phyloP scores from a whole-genome alignment of 2,888 invertebrate genomes.

The Corythucha ciliata region DNA sequence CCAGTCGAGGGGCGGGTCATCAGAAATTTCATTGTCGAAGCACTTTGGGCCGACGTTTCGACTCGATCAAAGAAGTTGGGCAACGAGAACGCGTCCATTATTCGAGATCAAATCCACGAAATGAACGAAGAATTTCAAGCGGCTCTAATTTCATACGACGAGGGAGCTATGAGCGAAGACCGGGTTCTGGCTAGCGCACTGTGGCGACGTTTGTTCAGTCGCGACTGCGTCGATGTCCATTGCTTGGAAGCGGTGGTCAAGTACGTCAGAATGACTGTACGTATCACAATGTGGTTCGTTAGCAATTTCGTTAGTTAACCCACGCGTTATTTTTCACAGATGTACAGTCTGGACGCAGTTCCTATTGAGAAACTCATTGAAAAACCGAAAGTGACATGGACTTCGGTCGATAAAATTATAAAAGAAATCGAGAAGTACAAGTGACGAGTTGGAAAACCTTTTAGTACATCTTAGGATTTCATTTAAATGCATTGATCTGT shows the following conservation, averaged over 20 bases:
- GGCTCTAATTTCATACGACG: slow-evolving; percentile 74
- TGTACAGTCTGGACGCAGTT: too few relatives aligned
- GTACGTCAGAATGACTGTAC: slow-evolving; percentile 68
- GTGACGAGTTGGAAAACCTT: too few relatives aligned
- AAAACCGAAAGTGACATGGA: too few relatives aligned
- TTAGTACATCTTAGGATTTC: too few relatives aligned
- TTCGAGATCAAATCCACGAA: slow-evolving; percentile 54
- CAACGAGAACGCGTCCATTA: slow-evolving; percentile 51
- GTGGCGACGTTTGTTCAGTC: slow-evolving; percentile 73
- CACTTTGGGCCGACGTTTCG: slow-evolving; percentile 75
- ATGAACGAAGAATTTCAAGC: slow-evolving; percentile 76
- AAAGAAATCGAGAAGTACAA: too few relatives aligned
- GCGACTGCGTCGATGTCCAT: slow-evolving; percentile 53
- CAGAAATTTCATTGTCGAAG: slow-evolving; percentile 64
- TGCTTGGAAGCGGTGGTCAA: slow-evolving; percentile 60
- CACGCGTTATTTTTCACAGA: too few relatives aligned
- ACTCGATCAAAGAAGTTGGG: slow-evolving; percentile 63
- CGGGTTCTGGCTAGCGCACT: slow-evolving; percentile 67
- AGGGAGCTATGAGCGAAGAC: slow-evolving; percentile 70
- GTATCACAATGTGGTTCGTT: too few relatives aligned
- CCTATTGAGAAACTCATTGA: too few relatives aligned
- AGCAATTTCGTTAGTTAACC: too few relatives aligned
- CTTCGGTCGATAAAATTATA: too few relatives aligned
- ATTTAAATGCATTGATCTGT: too few relatives aligned
- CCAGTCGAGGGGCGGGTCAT: slow-evolving; percentile 62